Conservation (phyloP, 2,888 invertebrate species). For the Aleiodes testaceus region DNA sequence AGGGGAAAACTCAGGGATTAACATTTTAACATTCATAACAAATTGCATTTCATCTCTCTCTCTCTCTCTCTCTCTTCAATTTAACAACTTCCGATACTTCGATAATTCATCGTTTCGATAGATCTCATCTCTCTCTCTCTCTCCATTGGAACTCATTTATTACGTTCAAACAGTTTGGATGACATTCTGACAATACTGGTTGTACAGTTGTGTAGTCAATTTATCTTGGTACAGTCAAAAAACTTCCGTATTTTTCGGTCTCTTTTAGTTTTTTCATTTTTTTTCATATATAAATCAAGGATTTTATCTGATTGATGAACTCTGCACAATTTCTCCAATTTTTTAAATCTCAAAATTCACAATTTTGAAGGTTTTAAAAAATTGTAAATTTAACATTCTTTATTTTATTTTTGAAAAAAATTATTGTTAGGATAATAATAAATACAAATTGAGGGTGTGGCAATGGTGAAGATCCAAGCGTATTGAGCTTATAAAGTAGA, state of each 20-base stretch:
- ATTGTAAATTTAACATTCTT: too few species aligned
- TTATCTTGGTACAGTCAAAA: constrained; percentile 31
- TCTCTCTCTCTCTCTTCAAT: background rate
- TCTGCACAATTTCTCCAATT: too few species aligned
- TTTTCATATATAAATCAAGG: background rate
- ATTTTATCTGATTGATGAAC: too few species aligned
- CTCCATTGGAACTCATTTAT: constrained; percentile 21
- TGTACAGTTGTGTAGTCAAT: constrained; percentile 23
- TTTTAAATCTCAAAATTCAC: too few species aligned
- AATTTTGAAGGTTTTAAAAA: too few species aligned
- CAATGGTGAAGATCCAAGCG: background rate
- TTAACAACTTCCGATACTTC: constrained; percentile 32
- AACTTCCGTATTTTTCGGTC: background rate
- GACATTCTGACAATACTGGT: constrained; percentile 27
- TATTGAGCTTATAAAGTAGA: constrained; percentile 29
- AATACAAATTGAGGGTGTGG: constrained; percentile 16
- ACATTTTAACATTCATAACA: constrained; percentile 19
- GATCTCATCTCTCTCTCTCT: background rate
- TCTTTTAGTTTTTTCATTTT: background rate
- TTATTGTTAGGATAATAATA: background rate
- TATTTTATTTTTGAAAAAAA: too few species aligned
- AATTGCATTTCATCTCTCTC: constrained; percentile 32
- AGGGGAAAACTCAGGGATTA: background rate
- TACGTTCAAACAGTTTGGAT: constrained; percentile 24
- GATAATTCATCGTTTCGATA: constrained; percentile 36